These are phyloP conservation scores for Distichodus sexfasciatus DNA, from an alignment of 2,797 vertebrate species.

Conservation along the genomic window DNA sequence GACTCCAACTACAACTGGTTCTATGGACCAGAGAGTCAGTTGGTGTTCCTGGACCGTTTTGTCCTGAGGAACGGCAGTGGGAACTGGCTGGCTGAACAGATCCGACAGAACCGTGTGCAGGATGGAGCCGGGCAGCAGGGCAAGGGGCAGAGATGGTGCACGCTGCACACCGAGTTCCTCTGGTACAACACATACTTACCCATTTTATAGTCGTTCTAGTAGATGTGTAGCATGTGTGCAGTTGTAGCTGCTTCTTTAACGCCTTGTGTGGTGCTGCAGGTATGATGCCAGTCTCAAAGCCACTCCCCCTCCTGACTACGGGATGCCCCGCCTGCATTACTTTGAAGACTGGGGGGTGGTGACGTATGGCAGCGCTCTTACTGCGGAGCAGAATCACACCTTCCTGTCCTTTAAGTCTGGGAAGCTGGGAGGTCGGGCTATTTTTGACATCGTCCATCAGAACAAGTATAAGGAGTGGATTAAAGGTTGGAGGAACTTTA, in stretches of 20 bases:
- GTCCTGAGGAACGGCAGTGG: slow-evolving; percentile 96
- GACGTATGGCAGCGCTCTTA: slow-evolving; percentile 88
- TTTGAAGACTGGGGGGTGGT: slow-evolving; percentile 99
- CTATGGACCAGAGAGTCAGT: slow-evolving; percentile 96
- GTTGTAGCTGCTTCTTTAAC: too few species aligned
- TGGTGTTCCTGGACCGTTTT: slow-evolving; percentile 95
- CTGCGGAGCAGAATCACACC: slow-evolving; percentile 81
- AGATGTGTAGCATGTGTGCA: too few species aligned
- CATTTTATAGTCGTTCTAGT: not conserved
- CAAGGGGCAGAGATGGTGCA: slow-evolving; percentile 97
- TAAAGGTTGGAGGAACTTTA: slow-evolving; percentile 95
- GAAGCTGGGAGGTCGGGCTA: slow-evolving; percentile 94
- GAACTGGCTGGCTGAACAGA: slow-evolving; percentile 93
- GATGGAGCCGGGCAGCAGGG: slow-evolving; percentile 90
- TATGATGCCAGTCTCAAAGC: slow-evolving; percentile 85
- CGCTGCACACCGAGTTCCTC: slow-evolving; percentile 96
- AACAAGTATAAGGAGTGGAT: slow-evolving; percentile 96
- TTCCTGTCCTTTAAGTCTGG: slow-evolving; percentile 98
- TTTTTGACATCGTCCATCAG: slow-evolving; percentile 93
- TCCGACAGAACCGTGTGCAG: slow-evolving; percentile 84
- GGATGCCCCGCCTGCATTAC: slow-evolving; percentile 82
- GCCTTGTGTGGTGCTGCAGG: slow-evolving; percentile 66
- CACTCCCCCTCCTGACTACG: slow-evolving; percentile 85
- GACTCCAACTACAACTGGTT: slow-evolving; percentile 99
- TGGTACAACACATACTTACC: slow-evolving; percentile 71